Percentiles rank a stretch among this genome's conserved stretches.
Evolutionary conservation across 2,888 invertebrate genomes (phyloP).

Genomic region (Apeira syringaria): DNA sequence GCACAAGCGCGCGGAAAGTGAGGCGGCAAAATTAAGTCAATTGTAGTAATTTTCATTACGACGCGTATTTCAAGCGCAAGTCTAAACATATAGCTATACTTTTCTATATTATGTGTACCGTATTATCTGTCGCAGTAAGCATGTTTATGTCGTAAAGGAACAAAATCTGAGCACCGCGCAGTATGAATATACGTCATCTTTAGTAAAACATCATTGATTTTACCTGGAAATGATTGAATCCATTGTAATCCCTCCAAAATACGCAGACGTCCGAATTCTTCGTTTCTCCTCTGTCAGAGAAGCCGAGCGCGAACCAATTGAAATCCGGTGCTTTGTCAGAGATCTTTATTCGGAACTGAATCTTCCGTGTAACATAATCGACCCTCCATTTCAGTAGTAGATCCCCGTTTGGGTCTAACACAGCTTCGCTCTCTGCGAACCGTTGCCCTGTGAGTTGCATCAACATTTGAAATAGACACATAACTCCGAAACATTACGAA

Average conservation of each 20-base stretch:
- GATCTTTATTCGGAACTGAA: constrained; percentile 78
- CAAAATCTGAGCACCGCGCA: too few relatives aligned
- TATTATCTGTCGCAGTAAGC: too few relatives aligned
- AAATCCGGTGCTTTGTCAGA: constrained; percentile 67
- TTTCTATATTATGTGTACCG: too few relatives aligned
- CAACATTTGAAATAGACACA: constrained; percentile 8
- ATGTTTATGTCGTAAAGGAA: too few relatives aligned
- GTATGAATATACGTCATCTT: too few relatives aligned
- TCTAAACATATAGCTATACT: too few relatives aligned
- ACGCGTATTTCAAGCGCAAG: too few relatives aligned
- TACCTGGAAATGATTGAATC: constrained; percentile 78
- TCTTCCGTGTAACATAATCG: constrained; percentile 56
- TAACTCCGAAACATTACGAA: too few relatives aligned
- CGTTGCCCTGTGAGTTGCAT: constrained; percentile 38
- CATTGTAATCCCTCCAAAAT: constrained; percentile 89
- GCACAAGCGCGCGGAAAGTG: too few relatives aligned
- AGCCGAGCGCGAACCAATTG: constrained; percentile 93
- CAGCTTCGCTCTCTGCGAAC: constrained; percentile 66
- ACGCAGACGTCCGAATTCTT: constrained; percentile 92
- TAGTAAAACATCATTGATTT: neutral
- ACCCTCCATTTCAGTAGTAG: constrained; percentile 68
- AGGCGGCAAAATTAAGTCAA: too few relatives aligned
- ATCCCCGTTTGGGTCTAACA: constrained; percentile 67
- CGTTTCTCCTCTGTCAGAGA: constrained; percentile 91
- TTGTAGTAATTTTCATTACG: too few relatives aligned